Evolutionary conservation across 2,888 invertebrate species (phyloP), one percentile per base, ranked within the genome.

Genomic region (Tinea trinotella): DNA sequence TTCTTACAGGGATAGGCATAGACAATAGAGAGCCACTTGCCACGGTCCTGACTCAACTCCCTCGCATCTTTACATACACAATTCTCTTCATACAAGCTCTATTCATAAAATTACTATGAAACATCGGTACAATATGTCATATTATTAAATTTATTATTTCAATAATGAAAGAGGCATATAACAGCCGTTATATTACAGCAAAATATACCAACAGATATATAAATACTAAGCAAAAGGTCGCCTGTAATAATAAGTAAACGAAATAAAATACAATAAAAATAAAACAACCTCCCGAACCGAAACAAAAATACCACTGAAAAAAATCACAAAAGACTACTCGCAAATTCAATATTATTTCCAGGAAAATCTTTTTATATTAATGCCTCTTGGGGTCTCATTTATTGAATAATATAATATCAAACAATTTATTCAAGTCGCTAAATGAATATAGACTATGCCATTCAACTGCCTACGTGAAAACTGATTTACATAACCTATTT

Each of bases 401-500:
- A 30, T 30, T 4, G 9, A 7, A 30, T 7, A 7, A n/a, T 30
- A 30, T 30, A 30, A 30, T 30, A 22, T 22, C 35, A 40, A n/a
- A 40, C n/a, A 7, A 15, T 4, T 40, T 40, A 40, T 40, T 40
- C 40, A 13, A n/a, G 13, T 40, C 13, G 2, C 40, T n/a, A 40
- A 40, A 40, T 40, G 40, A 40, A 40, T 13, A 40, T 15, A 12
- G 40, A 40, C 40, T n/a, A 40, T 12, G 13, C 35, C 35, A 35
- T 35, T 35, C 35, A 6, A n/a, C 6, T 13, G 40, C 12, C 40
- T 40, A 40, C 40, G 40, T 15, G 2, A 5, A 40, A 40, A 40
- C 35, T n/a, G 35, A 35, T 35, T 35, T 35, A 35, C 13, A 40
- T 40, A 40, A 40, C 40, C 40, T 40, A 40, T 40, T 40, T 13